Evolutionary conservation across 2,888 invertebrate species (phyloP).

Genomic region (Girardia tigrina): DNA sequence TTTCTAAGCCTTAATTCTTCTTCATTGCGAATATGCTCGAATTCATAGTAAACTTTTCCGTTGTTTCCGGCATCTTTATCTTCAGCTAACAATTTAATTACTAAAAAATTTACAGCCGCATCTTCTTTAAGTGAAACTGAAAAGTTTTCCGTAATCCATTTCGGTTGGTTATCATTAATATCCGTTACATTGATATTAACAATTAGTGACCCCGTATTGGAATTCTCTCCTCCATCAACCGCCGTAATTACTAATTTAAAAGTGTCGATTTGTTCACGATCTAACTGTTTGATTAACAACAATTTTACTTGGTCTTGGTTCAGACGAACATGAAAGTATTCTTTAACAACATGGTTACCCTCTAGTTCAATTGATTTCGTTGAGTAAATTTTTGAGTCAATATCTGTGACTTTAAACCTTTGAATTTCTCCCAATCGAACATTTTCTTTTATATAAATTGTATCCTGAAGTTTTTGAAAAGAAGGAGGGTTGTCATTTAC

Average conservation of each 20-base stretch:
- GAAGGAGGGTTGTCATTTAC: conserved; percentile 31
- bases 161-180: conserved; percentile 27
- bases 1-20: neutral
- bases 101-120: neutral
- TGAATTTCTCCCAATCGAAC: neutral
- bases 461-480: neutral
- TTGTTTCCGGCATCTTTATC: conserved; percentile 20
- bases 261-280: conserved; percentile 24
- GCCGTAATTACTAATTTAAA: neutral
- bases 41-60: conserved; percentile 24
- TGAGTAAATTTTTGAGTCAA: neutral
- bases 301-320: conserved; percentile 6
- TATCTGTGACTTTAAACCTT: conserved; percentile 24
- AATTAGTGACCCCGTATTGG: conserved; percentile 17
- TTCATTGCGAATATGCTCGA: neutral
- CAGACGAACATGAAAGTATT: neutral
- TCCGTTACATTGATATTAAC: conserved; percentile 2
- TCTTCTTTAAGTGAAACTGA: conserved; percentile 16
- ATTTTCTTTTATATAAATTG: conserved; percentile 21
- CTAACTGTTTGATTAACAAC: neutral
- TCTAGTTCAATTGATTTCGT: conserved; percentile 26
- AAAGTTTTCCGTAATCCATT: conserved; percentile 26
- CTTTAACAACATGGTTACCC: neutral
- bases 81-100: conserved; percentile 21
- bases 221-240: conserved; percentile 1